Base-by-base conservation (phyloP, 2,797 vertebrate genomes). In the Lepidocolaptes lacrymiger region DNA sequence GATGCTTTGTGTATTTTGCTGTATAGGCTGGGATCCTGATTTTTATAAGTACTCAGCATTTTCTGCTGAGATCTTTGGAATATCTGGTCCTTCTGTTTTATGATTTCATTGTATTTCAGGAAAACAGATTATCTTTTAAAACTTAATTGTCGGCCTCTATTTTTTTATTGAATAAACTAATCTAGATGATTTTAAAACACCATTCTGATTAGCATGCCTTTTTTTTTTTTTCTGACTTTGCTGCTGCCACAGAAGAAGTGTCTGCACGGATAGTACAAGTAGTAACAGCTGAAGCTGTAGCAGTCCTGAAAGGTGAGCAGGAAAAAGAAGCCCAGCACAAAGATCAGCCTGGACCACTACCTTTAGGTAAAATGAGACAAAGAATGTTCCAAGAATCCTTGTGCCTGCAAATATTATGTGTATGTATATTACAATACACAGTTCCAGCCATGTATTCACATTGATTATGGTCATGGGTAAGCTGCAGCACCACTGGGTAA, bases 221-320 rank as follows among this genome's bases (percentile, higher is more conserved):
- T 95, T 88, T 95, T 93, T 95, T 96, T 32, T 46, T 28, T 37
- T 39, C 67, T 92, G n/a, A 86, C 89, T 68, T 97, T 95, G 96
- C 68, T 97, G 43, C 69, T 96, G 94, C 73, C 97, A 86, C 97
- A 99, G 99, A 99, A 95, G 99, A 99, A 98, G 99, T 99, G 92
- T 99, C 99, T 66, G 99, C 99, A 1, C 98, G 99, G 95, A 99
- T 99, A 92, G 99, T 99, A 87, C 99, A 99, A 98, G 99, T 99
- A 97, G 99, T 99, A 95, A 99, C 99, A 8, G 99, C 99, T 44
- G 99, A 99, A 97, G 99, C 99, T 82, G 99, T 99, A 94, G 99
- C 99, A 0, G 99, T 99, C 61, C 98, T 99, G 95, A 99, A 99
- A 98, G 99, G 99, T 26, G 99, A 99, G 97, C 99, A 98, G 93